phyloP scores from a whole-genome alignment of 2,888 invertebrate genomes.

The Chorisops tibialis region DNA sequence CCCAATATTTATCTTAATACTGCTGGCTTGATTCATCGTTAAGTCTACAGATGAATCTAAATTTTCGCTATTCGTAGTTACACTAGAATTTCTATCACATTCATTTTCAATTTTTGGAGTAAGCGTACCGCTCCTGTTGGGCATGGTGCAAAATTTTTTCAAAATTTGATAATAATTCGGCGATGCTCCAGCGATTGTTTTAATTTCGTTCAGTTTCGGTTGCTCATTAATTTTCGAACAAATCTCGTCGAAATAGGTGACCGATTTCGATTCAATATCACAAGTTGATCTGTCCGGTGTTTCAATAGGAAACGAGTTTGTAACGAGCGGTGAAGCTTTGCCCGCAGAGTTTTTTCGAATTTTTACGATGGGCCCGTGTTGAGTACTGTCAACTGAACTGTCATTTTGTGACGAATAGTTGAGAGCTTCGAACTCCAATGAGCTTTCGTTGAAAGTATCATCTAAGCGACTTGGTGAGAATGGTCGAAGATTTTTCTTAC shows the following conservation, averaged over 20 bases:
- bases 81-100: background rate
- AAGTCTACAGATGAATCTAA: slow-evolving; percentile 24
- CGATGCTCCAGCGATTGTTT: background rate
- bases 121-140: background rate
- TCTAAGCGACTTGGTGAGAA: slow-evolving; percentile 44
- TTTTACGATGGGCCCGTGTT: slow-evolving; percentile 7
- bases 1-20: slow-evolving; percentile 34
- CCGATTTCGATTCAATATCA: too few relatives aligned
- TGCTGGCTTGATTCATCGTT: slow-evolving; percentile 26
- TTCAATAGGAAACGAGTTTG: background rate
- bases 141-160: slow-evolving; percentile 19
- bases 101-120: background rate
- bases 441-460: slow-evolving; percentile 47
- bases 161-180: slow-evolving; percentile 30
- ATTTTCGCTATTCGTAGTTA: background rate
- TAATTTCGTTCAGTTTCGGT: too few relatives aligned
- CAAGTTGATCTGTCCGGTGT: too few relatives aligned
- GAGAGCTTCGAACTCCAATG: slow-evolving; percentile 47
- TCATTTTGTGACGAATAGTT: slow-evolving; percentile 47
- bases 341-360: background rate
- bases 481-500: slow-evolving; percentile 55
- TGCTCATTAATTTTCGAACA: too few relatives aligned
- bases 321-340: slow-evolving; percentile 11
- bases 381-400: slow-evolving; percentile 43
- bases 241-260: too few relatives aligned